Conservation (phyloP, 1,140 invertebrate species). For the Myzus persicae region DNA sequence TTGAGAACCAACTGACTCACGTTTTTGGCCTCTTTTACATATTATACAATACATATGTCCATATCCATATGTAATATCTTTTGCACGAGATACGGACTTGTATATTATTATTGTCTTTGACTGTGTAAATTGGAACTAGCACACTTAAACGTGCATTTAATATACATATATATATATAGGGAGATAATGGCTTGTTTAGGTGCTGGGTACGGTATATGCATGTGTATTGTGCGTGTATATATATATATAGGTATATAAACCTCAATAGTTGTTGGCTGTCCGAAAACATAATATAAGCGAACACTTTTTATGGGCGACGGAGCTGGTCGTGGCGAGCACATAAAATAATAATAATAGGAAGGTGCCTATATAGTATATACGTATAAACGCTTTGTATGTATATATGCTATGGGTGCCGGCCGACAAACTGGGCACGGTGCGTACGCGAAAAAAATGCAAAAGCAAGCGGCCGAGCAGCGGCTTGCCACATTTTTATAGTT, state of each 20-base stretch:
- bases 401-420: neutral
- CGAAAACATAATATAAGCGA: slow-evolving; percentile 2
- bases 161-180: neutral
- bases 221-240: neutral
- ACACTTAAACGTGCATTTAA: neutral
- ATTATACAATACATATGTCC: no score
- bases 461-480: neutral
- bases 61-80: neutral
- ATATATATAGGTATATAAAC: neutral
- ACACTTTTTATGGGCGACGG: neutral
- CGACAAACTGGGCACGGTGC: slow-evolving; percentile 6
- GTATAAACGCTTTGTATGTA: neutral
- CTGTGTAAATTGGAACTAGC: neutral
- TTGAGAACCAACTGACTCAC: neutral
- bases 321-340: neutral
- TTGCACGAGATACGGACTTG: neutral
- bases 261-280: neutral
- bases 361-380: neutral
- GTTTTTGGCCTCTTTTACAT: neutral
- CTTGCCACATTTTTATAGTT: slow-evolving; percentile 43
- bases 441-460: slow-evolving; percentile 36
- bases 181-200: neutral
- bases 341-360: slow-evolving; percentile 12
- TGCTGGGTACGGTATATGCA: neutral
- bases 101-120: neutral